Conservation (phyloP, 2,888 invertebrate species). For the Cataglyphis cursor region DNA sequence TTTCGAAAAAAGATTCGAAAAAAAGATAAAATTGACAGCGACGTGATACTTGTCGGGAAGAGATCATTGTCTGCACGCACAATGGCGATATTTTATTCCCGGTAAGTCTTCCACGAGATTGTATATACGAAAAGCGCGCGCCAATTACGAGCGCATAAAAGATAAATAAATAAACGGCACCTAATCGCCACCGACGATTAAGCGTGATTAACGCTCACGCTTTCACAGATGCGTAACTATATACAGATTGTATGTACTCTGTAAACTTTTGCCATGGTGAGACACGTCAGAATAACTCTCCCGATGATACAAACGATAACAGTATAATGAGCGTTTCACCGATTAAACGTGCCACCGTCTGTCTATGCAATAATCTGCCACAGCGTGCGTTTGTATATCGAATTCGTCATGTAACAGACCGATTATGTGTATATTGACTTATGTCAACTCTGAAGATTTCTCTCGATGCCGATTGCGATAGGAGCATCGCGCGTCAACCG, state of each 20-base stretch:
- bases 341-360: slow-evolving; percentile 45
- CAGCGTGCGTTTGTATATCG: slow-evolving; percentile 17
- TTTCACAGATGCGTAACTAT: slow-evolving; percentile 17
- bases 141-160: slow-evolving; percentile 44
- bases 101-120: slow-evolving; percentile 20
- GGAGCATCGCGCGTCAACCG: slow-evolving; percentile 45
- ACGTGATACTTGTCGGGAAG: slow-evolving; percentile 4
- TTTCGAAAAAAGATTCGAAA: slow-evolving; percentile 13
- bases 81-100: slow-evolving; percentile 37
- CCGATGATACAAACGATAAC: slow-evolving; percentile 25
- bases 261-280: slow-evolving; percentile 53
- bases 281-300: slow-evolving; percentile 35
- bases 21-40: slow-evolving; percentile 28
- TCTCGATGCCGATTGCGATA: slow-evolving; percentile 62
- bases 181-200: slow-evolving; percentile 58
- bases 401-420: slow-evolving; percentile 42
- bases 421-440: slow-evolving; percentile 63
- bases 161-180: slow-evolving; percentile 59
- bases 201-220: slow-evolving; percentile 49
- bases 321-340: slow-evolving; percentile 49
- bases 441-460: slow-evolving; percentile 61
- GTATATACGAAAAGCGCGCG: background rate
- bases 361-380: slow-evolving; percentile 7
- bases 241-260: slow-evolving; percentile 8
- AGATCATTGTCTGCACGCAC: slow-evolving; percentile 42